These are phyloP conservation scores for Rhinophrynus dorsalis DNA, from an alignment of 2,797 vertebrate genomes.

Conservation along the genomic window DNA sequence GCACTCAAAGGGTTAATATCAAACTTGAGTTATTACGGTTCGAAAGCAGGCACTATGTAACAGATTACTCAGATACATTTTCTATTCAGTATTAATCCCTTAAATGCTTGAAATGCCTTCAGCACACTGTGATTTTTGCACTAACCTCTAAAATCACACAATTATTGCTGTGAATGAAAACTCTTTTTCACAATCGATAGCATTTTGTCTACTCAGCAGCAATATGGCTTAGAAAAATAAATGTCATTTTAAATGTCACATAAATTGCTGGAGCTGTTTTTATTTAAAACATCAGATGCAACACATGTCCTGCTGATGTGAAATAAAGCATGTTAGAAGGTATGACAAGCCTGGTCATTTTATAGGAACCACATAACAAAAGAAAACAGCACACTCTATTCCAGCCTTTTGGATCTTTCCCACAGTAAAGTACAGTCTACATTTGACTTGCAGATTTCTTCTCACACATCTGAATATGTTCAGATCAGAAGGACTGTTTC, in stretches of 20 bases:
- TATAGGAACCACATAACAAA: background rate
- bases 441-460: background rate
- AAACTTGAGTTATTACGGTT: too few relatives aligned
- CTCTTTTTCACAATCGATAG: too few relatives aligned
- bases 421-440: background rate
- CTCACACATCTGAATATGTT: background rate
- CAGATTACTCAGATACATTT: too few relatives aligned
- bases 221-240: too few relatives aligned
- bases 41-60: too few relatives aligned
- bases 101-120: too few relatives aligned
- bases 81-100: too few relatives aligned
- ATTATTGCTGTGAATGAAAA: too few relatives aligned
- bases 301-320: background rate
- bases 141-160: too few relatives aligned
- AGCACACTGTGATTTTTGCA: too few relatives aligned
- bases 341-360: background rate
- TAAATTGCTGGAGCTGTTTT: conserved; percentile 9
- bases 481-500: background rate
- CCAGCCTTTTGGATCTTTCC: background rate
- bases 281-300: background rate
- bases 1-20: too few relatives aligned
- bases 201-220: too few relatives aligned
- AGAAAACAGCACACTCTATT: background rate
- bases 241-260: conserved; percentile 1
- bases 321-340: background rate